Percentiles rank a stretch among this genome's conserved stretches.
These are phyloP conservation scores for Heliconius nattereri DNA, from an alignment of 1,140 invertebrate species.

Conservation along the genomic window DNA sequence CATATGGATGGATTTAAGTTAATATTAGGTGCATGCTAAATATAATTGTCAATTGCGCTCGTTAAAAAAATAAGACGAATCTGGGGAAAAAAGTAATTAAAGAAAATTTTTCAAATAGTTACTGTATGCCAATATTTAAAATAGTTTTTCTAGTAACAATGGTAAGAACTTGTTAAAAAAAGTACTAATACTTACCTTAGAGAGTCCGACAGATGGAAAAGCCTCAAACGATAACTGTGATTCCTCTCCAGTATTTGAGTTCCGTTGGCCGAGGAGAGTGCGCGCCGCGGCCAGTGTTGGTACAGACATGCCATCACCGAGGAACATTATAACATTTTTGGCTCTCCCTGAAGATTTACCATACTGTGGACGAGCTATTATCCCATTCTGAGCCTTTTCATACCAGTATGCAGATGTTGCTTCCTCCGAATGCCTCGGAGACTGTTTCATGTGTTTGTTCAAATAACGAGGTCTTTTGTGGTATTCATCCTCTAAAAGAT, in stretches of 20 bases:
- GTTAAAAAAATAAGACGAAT: no score
- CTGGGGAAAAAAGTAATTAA: no score
- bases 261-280: slow-evolving; percentile 84
- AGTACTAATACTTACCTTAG: slow-evolving; percentile 82
- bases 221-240: slow-evolving; percentile 86
- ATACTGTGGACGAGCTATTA: slow-evolving; percentile 33
- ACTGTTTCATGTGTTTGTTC: not conserved
- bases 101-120: no score
- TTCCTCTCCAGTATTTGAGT: slow-evolving; percentile 84
- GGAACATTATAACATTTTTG: slow-evolving; percentile 87
- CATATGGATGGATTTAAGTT: no score
- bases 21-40: no score
- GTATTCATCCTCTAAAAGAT: slow-evolving; percentile 44
- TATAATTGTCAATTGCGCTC: no score
- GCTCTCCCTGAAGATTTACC: slow-evolving; percentile 68
- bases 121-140: no score
- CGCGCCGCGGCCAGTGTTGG: slow-evolving; percentile 86
- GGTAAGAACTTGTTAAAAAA: not conserved
- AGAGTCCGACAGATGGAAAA: slow-evolving; percentile 86
- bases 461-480: slow-evolving; percentile 35
- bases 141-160: not conserved
- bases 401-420: slow-evolving; percentile 46
- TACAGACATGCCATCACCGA: slow-evolving; percentile 90
- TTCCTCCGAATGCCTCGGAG: slow-evolving; percentile 31
- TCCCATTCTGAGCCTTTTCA: slow-evolving; percentile 44